Evolutionary conservation across 2,888 invertebrate genomes (phyloP), one percentile per base, ranked within the genome.

Genomic region (Phengaris arion): DNA sequence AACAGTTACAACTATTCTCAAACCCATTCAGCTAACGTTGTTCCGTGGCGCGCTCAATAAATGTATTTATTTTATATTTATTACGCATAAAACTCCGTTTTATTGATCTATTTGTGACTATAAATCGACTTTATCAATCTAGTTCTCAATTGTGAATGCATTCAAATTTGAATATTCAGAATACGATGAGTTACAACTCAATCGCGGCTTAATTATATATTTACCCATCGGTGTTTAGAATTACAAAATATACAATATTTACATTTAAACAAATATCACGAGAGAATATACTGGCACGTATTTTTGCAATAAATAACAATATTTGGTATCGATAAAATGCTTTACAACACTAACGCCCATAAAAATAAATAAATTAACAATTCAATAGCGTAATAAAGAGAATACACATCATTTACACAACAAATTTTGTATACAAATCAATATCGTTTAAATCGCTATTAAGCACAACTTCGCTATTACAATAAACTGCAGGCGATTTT

Each of bases 321-420:
- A 90, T 92, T 92, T 92, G 92, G 92, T 89, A 91, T 92, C 91
- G 82, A 87, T 85, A 86, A 85, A 83, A 68, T 69, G 82, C 81
- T 83, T 86, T 81, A 81, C 68, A 77, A 68, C 46, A 77, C 75
- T 74, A 78, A 76, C 74, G 73, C 15, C 59, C 57, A 35, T 75
- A 74, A 69, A 78, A 77, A 68, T 68, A 46, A 54, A 76, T 73
- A 76, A 59, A 48, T 69, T 48, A 75, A 68, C 35, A 59, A 68
- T 52, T 73, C 51, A 5, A 13, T 54, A 68, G 5, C 45, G 13
- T 55, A 22, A 51, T 55, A 55, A 54, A 45, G 13, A 35, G 51
- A 35, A 68, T 75, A 75, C 57, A 75, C 57, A 72, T 15, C 55
- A 70, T 70, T 45, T 72, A 75, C 52, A 72, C 70, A 52, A 52